Percentiles rank a stretch among this genome's conserved stretches.
Conservation (phyloP, 2,888 invertebrate genomes). For the Acholoe squamosa region DNA sequence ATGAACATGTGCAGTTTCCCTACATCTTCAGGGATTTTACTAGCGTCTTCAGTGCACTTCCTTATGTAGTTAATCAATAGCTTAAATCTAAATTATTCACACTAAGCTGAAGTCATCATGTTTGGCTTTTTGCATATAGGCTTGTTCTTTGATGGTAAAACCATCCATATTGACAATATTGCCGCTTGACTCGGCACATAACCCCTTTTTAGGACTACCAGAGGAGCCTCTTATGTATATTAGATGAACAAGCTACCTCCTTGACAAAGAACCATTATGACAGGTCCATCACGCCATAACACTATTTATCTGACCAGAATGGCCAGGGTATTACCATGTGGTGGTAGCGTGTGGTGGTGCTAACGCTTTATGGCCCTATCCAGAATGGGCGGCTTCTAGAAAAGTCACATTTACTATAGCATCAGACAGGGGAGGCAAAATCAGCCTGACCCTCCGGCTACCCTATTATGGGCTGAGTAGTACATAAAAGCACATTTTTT, state of each 20-base stretch:
- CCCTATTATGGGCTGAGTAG: too few species aligned
- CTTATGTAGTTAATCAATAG: background rate
- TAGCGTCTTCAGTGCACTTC: background rate
- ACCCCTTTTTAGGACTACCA: background rate
- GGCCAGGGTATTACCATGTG: background rate
- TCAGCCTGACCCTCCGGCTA: too few species aligned
- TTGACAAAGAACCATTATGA: slow-evolving; percentile 5
- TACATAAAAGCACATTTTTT: too few species aligned
- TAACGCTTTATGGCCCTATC: too few species aligned
- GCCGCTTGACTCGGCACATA: background rate
- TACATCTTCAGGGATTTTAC: background rate
- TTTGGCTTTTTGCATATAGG: background rate
- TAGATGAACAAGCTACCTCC: background rate
- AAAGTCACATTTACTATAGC: too few species aligned
- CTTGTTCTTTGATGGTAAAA: background rate
- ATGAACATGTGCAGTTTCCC: background rate
- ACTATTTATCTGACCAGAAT: background rate
- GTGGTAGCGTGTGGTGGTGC: too few species aligned
- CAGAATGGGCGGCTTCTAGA: too few species aligned
- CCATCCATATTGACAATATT: background rate
- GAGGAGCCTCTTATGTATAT: background rate
- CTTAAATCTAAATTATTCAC: background rate
- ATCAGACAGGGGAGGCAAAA: too few species aligned
- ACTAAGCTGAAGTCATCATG: background rate
- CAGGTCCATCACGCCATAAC: background rate